Base-by-base conservation (phyloP, 2,888 invertebrate genomes). In the Drosophila longiperda region DNA sequence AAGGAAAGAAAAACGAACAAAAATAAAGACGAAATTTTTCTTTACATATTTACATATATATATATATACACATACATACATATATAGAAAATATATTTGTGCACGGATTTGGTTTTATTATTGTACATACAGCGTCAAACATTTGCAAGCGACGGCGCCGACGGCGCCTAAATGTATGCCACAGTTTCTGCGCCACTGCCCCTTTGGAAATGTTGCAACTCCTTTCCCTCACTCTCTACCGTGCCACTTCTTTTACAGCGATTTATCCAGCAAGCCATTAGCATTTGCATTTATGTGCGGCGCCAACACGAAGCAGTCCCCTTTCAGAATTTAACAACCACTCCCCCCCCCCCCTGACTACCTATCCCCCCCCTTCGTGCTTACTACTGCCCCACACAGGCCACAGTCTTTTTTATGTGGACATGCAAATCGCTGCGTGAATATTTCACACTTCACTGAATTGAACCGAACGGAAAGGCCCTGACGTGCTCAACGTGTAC, bases 251-350 rank as follows among this genome's bases (percentile, higher is more conserved):
- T 49, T 49, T 36, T 55, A 38, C 55, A 55, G 12, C 55, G 55
- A 38, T 55, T 55, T 55, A 55, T 36, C 48, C 74, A 45, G 52
- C 63, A 38, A 49, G 17, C 74, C 81, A 78, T 82, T 77, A 78
- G 80, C 73, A 89, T 84, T 84, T 89, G 86, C 84, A 85, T 87
- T 85, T 85, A 87, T 87, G 80, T 89, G 81, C 78, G 90, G 64
- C 85, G 72, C 82, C 87, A 80, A 67, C 61, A 66, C 65, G 67
- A 66, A 45, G 60, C 61, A 65, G 42, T 29, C 42, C 20, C 57
- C 57, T 32, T 42, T 42, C 42, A 40, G 15, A 38, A 36, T 11
- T 15, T 40, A 63, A 15, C 45, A 23, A 23, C 5, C 23, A 60
- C 38, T 32, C 42, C 15, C 34, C 42, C 15, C 49, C n/a, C 36